These are phyloP conservation scores for Drosophila recens DNA, from an alignment of 2,888 invertebrate genomes.

Conservation along the genomic window DNA sequence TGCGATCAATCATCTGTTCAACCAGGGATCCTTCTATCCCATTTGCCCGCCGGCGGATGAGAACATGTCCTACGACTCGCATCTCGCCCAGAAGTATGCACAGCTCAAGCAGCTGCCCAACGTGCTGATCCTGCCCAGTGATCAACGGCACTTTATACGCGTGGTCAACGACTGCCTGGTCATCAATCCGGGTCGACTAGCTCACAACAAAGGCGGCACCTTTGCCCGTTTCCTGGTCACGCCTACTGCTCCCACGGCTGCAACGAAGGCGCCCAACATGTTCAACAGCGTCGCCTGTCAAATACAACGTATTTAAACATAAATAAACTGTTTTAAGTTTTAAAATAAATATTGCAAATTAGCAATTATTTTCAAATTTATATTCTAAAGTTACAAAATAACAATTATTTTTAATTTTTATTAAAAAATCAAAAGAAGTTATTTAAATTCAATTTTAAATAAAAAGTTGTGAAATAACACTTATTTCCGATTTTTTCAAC, in stretches of 20 bases:
- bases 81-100: conserved; percentile 90
- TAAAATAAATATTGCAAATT: no score
- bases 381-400: no score
- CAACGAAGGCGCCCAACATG: conserved; percentile 79
- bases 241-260: conserved; percentile 81
- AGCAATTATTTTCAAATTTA: no score
- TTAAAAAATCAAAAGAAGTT: no score
- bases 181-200: conserved; percentile 93
- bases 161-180: conserved; percentile 92
- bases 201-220: conserved; percentile 91
- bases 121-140: conserved; percentile 93
- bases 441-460: no score
- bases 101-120: conserved; percentile 91
- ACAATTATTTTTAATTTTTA: no score
- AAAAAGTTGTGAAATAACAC: no score
- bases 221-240: conserved; percentile 90
- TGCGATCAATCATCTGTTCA: conserved; percentile 90
- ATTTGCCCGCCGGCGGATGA: conserved; percentile 90
- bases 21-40: conserved; percentile 93
- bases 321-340: no score
- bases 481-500: no score
- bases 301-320: conserved; percentile 80
- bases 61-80: conserved; percentile 88
- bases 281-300: conserved; percentile 86
- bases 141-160: conserved; percentile 93